These are phyloP conservation scores for Macaca nemestrina DNA, from an alignment of 2,113 vertebrate species.

Conservation along the genomic window DNA sequence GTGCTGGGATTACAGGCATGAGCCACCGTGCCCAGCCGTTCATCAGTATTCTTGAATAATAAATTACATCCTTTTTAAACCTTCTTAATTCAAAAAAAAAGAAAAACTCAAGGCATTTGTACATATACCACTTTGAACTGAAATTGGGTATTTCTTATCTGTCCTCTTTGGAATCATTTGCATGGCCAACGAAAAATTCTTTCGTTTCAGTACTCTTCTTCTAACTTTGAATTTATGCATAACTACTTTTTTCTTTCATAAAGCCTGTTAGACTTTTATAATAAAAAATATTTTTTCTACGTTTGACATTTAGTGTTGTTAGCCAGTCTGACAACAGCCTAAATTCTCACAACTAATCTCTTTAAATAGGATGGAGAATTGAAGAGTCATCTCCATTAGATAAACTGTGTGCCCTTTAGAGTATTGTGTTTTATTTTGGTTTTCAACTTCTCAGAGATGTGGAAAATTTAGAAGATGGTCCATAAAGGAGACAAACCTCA, in stretches of 20 bases:
- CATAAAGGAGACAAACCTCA: not conserved
- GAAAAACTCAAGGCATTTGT: not conserved
- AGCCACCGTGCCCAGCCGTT: not conserved
- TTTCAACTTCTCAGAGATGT: not conserved
- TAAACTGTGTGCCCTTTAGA: not conserved
- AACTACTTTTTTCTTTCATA: not conserved
- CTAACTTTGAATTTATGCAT: not conserved
- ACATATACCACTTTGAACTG: not conserved
- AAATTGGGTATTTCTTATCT: slow-evolving; percentile 11
- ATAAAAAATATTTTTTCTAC: not conserved
- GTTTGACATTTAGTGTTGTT: not conserved
- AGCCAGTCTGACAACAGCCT: not conserved
- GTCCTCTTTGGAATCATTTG: slow-evolving; percentile 26
- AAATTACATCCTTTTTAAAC: not conserved
- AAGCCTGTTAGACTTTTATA: not conserved
- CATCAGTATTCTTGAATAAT: not conserved
- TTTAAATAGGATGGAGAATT: not conserved
- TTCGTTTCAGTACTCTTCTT: not conserved
- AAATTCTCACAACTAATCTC: not conserved
- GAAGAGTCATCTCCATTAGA: not conserved
- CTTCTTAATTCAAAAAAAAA: not conserved
- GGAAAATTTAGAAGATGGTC: not conserved
- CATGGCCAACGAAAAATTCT: not conserved
- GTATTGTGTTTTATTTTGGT: slow-evolving; percentile 9
- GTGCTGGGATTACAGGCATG: no score